Evolutionary conservation across 2,113 vertebrate genomes (phyloP).

Genomic region (Neogobius melanostomus): DNA sequence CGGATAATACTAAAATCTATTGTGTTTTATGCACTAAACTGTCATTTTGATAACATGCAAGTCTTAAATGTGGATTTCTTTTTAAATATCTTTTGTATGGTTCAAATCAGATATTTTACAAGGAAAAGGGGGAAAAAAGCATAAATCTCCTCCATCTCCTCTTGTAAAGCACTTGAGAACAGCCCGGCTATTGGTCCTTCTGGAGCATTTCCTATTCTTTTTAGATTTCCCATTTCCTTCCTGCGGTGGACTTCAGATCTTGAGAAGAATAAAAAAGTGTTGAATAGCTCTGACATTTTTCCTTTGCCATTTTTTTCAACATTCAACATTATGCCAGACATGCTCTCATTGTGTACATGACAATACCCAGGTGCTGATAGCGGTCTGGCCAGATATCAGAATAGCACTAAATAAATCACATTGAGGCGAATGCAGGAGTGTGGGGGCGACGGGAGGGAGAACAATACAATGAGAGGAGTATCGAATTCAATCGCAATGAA

Average conservation of each 20-base stretch:
- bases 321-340: constrained; percentile 26
- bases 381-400: constrained; percentile 53
- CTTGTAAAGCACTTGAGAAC: constrained; percentile 4
- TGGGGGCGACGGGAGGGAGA: neutral
- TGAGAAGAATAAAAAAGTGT: constrained; percentile 9
- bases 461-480: constrained; percentile 55
- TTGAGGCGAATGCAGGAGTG: neutral
- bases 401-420: constrained; percentile 58
- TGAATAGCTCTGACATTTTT: constrained; percentile 31
- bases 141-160: neutral
- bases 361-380: constrained; percentile 54
- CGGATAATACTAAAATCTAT: neutral
- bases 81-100: neutral
- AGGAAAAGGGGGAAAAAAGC: neutral
- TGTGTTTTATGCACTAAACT: neutral
- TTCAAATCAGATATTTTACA: neutral
- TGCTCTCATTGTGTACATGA: constrained; percentile 44
- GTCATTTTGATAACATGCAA: neutral
- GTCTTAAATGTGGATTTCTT: neutral
- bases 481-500: constrained; percentile 62
- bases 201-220: constrained; percentile 11
- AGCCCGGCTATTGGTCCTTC: constrained; percentile 8
- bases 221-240: constrained; percentile 20
- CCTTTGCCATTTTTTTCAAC: constrained; percentile 13
- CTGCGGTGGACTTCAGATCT: constrained; percentile 11